Conservation (phyloP, 2,888 invertebrate genomes). For the Beris chalybata region DNA sequence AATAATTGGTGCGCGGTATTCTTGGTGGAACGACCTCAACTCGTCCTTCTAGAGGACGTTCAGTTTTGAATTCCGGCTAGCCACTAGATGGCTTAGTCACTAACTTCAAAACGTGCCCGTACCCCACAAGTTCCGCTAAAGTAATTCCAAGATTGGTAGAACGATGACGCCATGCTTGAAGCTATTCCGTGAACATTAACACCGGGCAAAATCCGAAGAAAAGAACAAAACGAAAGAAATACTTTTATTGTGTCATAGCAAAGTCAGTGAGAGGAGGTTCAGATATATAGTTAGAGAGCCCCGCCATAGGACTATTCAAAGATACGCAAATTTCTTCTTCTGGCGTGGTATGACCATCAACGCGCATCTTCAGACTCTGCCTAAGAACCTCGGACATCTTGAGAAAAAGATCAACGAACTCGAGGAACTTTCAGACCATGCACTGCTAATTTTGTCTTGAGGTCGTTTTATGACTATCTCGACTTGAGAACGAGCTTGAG, state of each 20-base stretch:
- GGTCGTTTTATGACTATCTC: conserved; percentile 36
- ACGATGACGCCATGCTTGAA: conserved; percentile 25
- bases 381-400: not conserved
- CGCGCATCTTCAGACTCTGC: not conserved
- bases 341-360: not conserved
- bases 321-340: conserved; percentile 10
- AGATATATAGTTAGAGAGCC: too few relatives aligned
- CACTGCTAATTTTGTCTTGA: conserved; percentile 39
- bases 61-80: conserved; percentile 38
- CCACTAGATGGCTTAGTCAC: conserved; percentile 12
- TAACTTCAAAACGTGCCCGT: conserved; percentile 8
- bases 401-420: conserved; percentile 37
- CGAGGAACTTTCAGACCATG: conserved; percentile 34
- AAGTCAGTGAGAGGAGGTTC: too few relatives aligned
- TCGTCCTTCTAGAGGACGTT: conserved; percentile 33
- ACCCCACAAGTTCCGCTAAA: conserved; percentile 10
- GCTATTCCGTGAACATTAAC: too few relatives aligned
- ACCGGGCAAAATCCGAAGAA: too few relatives aligned
- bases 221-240: too few relatives aligned
- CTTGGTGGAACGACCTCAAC: conserved; percentile 29
- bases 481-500: conserved; percentile 1
- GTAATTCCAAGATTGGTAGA: conserved; percentile 28
- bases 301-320: not conserved
- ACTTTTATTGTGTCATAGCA: too few relatives aligned
- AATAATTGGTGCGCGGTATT: too few relatives aligned